These are phyloP conservation scores for Rhopalosiphum maidis DNA, from an alignment of 1,140 invertebrate species.

Conservation along the genomic window DNA sequence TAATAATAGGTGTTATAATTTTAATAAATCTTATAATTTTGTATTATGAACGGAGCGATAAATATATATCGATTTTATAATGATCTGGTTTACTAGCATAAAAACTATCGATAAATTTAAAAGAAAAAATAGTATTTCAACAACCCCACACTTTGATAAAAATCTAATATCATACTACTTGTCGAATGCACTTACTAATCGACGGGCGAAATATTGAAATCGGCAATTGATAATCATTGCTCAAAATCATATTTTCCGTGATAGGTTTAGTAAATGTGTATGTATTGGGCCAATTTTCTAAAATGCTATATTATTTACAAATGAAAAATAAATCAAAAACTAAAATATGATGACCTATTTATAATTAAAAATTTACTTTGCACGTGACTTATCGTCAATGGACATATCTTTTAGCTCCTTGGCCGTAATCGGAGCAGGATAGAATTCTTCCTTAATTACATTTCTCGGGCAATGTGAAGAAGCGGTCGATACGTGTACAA, in stretches of 20 bases:
- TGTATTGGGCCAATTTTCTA: slow-evolving; percentile 43
- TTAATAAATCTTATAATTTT: too few species aligned
- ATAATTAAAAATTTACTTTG: neutral
- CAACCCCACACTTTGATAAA: neutral
- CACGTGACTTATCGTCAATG: neutral
- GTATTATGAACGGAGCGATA: too few species aligned
- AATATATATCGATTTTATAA: too few species aligned
- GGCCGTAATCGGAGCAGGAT: neutral
- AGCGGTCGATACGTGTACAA: slow-evolving; percentile 29
- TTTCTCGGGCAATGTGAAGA: slow-evolving; percentile 60
- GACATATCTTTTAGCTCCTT: neutral
- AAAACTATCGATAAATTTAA: too few species aligned
- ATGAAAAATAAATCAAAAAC: neutral
- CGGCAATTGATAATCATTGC: neutral
- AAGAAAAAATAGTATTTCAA: too few species aligned
- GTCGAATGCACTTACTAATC: slow-evolving; percentile 7
- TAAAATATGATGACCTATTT: neutral
- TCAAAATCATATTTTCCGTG: neutral
- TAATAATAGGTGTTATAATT: too few species aligned
- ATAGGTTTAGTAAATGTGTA: slow-evolving; percentile 52
- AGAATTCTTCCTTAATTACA: slow-evolving; percentile 59
- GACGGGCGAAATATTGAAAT: slow-evolving; percentile 36
- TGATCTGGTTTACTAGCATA: too few species aligned
- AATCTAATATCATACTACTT: neutral
- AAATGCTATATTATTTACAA: neutral